Percentiles rank a stretch among this genome's conserved stretches.
Conservation (phyloP, 2,797 vertebrate species). For the Tympanoctomys barrerae region DNA sequence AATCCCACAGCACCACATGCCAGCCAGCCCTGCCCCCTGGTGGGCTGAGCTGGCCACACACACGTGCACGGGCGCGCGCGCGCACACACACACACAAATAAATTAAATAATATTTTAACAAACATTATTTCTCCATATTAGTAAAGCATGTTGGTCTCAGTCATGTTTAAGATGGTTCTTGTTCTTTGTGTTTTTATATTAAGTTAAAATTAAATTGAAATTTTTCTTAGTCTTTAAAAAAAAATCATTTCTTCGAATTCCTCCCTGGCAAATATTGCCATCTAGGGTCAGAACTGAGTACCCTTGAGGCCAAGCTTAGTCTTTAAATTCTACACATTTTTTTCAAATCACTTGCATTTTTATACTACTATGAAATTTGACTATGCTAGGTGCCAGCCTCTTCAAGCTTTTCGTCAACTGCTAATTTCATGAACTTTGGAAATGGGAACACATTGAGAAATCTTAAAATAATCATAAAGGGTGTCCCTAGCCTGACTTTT, state of each 20-base stretch:
- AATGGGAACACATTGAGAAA: neutral
- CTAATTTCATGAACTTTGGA: neutral
- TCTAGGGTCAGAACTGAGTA: neutral
- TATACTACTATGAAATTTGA: neutral
- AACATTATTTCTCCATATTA: neutral
- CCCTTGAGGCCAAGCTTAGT: neutral
- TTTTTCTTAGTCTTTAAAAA: neutral
- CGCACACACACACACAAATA: too few species aligned
- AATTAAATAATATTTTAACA: too few species aligned
- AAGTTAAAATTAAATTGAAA: neutral
- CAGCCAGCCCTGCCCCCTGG: too few species aligned
- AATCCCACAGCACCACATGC: too few species aligned
- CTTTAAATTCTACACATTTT: neutral
- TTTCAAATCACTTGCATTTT: neutral
- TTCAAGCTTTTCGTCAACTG: neutral
- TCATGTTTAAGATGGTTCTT: neutral
- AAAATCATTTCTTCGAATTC: slow-evolving; percentile 14
- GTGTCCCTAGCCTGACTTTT: neutral
- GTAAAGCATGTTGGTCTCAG: neutral
- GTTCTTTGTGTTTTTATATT: neutral
- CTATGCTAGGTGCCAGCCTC: neutral
- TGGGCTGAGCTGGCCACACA: too few species aligned
- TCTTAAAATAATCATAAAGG: neutral
- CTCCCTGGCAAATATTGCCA: neutral
- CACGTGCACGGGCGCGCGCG: too few species aligned